These are phyloP conservation scores for Dipus sagitta DNA, from an alignment of 2,797 vertebrate species.

Conservation along the genomic window DNA sequence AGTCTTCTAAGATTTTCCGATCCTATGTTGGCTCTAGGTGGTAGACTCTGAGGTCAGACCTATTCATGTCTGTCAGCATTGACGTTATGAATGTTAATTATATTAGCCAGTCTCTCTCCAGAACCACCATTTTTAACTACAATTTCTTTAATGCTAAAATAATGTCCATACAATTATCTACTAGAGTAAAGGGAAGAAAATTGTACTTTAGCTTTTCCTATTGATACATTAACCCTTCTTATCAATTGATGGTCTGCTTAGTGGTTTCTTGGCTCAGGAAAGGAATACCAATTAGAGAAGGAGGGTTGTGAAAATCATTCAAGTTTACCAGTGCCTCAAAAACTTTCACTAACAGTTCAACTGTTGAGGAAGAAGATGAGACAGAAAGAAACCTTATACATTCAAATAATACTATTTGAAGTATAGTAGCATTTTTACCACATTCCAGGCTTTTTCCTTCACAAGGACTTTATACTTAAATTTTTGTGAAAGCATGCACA, in stretches of 20 bases:
- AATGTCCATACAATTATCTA: neutral
- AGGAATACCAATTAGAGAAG: neutral
- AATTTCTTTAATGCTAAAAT: neutral
- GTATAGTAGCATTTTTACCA: neutral
- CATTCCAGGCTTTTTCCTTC: neutral
- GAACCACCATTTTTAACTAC: neutral
- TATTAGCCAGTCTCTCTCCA: neutral
- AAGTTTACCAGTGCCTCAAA: neutral
- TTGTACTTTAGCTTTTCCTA: neutral
- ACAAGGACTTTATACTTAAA: neutral
- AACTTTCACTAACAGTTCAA: neutral
- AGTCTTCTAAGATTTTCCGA: neutral
- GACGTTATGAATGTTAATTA: neutral
- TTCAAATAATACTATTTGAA: neutral
- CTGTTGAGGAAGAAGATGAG: constrained; percentile 1
- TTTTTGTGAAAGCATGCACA: neutral
- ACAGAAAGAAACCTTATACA: neutral
- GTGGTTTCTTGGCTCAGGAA: neutral
- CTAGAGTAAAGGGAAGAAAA: neutral
- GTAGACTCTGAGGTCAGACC: neutral
- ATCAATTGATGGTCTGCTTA: neutral
- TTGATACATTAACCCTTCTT: neutral
- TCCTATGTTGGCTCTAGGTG: neutral
- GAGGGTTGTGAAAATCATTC: neutral
- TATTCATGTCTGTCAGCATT: neutral